Percentiles rank a stretch among this genome's conserved stretches.
Conservation (phyloP, 2,888 invertebrate genomes). For the Acanthococcus lagerstroemiae region DNA sequence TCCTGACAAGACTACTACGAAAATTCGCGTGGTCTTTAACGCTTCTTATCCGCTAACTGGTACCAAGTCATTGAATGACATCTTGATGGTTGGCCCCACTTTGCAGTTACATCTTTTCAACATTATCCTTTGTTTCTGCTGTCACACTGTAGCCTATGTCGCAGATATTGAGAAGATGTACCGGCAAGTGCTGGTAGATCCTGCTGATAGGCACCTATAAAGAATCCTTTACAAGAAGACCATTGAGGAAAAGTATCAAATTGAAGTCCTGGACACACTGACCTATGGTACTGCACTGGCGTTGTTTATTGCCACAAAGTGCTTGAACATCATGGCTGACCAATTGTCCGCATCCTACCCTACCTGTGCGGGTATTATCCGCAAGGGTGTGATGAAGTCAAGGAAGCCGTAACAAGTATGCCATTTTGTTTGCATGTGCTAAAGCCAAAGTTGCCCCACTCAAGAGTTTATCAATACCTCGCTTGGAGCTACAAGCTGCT, state of each 20-base stretch:
- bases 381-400: no score
- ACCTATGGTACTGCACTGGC: no score
- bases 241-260: no score
- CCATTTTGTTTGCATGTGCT: no score
- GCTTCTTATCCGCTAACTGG: no score
- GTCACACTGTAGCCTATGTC: background rate
- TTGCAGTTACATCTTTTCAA: background rate
- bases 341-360: no score
- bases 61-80: constrained; percentile 38
- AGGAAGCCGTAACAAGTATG: constrained; percentile 34
- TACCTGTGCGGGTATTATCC: no score
- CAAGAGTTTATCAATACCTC: background rate
- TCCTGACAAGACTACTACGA: no score
- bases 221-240: constrained; percentile 41
- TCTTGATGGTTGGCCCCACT: background rate
- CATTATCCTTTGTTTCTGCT: background rate
- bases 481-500: constrained; percentile 5
- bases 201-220: background rate
- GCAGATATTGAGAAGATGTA: background rate
- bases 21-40: no score
- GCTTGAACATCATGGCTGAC: no score
- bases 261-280: no score
- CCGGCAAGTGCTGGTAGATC: background rate
- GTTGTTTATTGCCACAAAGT: no score
- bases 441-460: background rate